Evolutionary conservation across 2,888 invertebrate genomes (phyloP), one percentile per base, ranked within the genome.

Genomic region (Adineta ricciae): DNA sequence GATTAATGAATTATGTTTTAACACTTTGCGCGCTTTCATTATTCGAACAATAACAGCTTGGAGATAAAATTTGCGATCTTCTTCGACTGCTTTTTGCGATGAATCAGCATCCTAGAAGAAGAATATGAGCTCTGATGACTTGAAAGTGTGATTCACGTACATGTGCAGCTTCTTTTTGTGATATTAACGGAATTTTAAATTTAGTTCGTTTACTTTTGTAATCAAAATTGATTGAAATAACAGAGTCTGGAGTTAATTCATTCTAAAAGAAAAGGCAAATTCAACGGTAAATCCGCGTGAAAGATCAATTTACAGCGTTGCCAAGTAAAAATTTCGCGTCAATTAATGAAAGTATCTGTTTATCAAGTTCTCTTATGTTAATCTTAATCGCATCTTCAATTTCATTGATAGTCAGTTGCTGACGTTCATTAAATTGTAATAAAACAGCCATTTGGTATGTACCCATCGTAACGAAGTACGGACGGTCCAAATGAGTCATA

Each of bases 1-100:
- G 88, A 96, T 94, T 36, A 96, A 92, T 86, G 93, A 93, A 90
- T 94, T 95, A 90, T 96, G 96, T 90, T 94, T 94, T 41, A 95
- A 92, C 86, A 95, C 93, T 92, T 97, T 97, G 86, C 97, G 92
- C 88, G 95, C 94, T 90, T 96, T 96, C 96, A 95, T 96, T 89
- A 95, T 95, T 88, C 95, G 92, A 19, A 86, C 83, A 72, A 86
- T 86, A 52, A 78, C 73, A 50, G 84, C 84, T 90, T 97, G 96
- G 86, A 97, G 93, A 91, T 95, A 97, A 90, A 96, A 93, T 92
- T 97, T 97, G 41, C 97, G 92, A 91, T 97, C 97, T 90, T 97
- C 96, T 89, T 96, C 96, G 52, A 96, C 95, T 78, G 95, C 94
- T 87, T 93, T 93, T 88, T 94, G 92, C 27, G 94, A 94, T 87